Base-by-base conservation (phyloP, 2,797 vertebrate genomes). In the Percopsis omiscomaycus region DNA sequence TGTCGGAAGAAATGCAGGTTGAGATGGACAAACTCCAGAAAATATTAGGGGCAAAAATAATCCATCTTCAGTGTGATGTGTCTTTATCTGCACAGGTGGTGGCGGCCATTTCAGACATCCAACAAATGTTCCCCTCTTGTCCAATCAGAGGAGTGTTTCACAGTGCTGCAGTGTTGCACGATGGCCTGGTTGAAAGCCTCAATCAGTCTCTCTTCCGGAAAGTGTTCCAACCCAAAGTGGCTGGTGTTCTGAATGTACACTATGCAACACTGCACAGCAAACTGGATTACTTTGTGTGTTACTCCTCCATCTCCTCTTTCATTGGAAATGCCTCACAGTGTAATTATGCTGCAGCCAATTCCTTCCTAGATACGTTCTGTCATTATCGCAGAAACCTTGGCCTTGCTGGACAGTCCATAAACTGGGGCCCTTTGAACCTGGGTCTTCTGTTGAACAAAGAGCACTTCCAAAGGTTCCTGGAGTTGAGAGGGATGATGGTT, bases 291-390 rank as follows among this genome's bases (percentile, higher is more conserved):
- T 96, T 95, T 89, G 94, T 96, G 51, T 95, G 94, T 77, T 95
- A 93, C 74, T 96, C 94, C 6, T 96, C 95, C 37, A 70, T 95
- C 64, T 82, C 95, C 27, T 92, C 95, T 1, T 94, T 95, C 67
- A 81, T 95, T 6, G 95, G 95, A 37, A 96, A 94, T 70, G 71
- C 90, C 11, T 91, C 86, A 0, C 95, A 96, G 70, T 85, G 93
- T 58, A 96, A 96, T 79, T 95, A 95, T 10, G 92, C 94, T 14
- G 93, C 96, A 61, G 94, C 96, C 63, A 96, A 95, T 74, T 94
- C 94, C 0, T 96, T 95, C 79, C 88, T 94, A 2, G 95, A 96
- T 62, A 55, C 60, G 0, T 96, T 96, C 84, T 95, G 94, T 67
- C 93, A 93, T 68, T 95, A 93, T 69, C 83, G 94, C 53, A 92